Conservation (phyloP, 2,113 vertebrate species). For the Nestor notabilis region DNA sequence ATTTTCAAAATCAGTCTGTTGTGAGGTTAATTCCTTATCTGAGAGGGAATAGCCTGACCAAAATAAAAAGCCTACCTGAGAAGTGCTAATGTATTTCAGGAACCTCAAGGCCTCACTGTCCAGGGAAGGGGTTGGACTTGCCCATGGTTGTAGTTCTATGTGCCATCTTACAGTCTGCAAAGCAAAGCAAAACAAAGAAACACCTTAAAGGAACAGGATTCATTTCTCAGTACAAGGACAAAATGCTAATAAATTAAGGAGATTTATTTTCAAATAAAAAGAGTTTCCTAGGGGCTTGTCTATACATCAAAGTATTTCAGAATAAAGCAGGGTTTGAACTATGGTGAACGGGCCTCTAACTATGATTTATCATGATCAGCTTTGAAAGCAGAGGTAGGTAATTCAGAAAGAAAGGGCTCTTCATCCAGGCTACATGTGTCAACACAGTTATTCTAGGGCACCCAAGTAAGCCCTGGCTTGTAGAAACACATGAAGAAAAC, state of each 20-base stretch:
- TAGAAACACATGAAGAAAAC: neutral
- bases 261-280: neutral
- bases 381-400: neutral
- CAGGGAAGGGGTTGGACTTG: constrained; percentile 80
- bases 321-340: neutral
- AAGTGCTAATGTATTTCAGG: constrained; percentile 88
- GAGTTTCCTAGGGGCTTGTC: neutral
- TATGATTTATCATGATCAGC: neutral
- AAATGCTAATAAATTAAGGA: neutral
- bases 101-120: constrained; percentile 89
- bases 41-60: neutral
- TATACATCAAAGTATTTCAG: neutral
- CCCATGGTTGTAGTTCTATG: constrained; percentile 90
- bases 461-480: neutral
- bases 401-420: neutral
- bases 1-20: neutral
- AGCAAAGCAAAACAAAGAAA: constrained; percentile 4
- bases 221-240: neutral
- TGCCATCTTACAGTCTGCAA: constrained; percentile 86
- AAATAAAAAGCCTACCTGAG: constrained; percentile 78
- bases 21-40: neutral
- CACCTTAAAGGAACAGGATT: neutral
- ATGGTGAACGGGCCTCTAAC: neutral
- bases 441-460: neutral
- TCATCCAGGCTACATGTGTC: neutral